phyloP scores from a whole-genome alignment of 2,113 vertebrate genomes.

The Sinosuthora webbiana region DNA sequence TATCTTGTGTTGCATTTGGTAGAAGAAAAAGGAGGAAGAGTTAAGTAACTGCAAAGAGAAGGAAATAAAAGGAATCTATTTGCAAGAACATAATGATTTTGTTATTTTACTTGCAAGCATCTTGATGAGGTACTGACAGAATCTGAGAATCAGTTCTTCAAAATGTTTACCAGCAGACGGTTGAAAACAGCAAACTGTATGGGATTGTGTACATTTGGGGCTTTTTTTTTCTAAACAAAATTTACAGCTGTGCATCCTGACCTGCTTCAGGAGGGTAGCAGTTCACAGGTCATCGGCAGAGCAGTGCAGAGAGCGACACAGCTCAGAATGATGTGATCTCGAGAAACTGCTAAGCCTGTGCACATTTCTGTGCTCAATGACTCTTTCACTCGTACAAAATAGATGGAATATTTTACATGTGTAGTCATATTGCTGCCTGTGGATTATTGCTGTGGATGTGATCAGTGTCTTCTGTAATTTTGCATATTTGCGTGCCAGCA shows the following conservation, averaged over 20 bases:
- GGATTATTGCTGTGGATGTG: background rate
- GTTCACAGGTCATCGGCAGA: background rate
- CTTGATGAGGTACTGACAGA: background rate
- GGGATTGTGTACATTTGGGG: background rate
- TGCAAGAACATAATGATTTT: background rate
- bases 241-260: background rate
- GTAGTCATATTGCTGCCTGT: background rate
- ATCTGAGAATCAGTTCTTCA: background rate
- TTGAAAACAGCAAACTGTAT: background rate
- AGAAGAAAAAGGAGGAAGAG: background rate
- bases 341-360: background rate
- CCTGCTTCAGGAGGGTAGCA: background rate
- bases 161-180: background rate
- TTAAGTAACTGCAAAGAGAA: background rate
- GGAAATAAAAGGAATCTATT: background rate
- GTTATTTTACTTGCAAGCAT: background rate
- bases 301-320: rapidly evolving
- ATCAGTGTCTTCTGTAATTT: background rate
- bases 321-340: background rate
- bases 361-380: background rate
- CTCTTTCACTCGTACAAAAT: rapidly evolving
- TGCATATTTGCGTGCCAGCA: background rate
- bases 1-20: background rate
- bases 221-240: background rate
- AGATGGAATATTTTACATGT: background rate